phyloP scores from a whole-genome alignment of 2,797 vertebrate genomes.

The Eulemur mongoz region DNA sequence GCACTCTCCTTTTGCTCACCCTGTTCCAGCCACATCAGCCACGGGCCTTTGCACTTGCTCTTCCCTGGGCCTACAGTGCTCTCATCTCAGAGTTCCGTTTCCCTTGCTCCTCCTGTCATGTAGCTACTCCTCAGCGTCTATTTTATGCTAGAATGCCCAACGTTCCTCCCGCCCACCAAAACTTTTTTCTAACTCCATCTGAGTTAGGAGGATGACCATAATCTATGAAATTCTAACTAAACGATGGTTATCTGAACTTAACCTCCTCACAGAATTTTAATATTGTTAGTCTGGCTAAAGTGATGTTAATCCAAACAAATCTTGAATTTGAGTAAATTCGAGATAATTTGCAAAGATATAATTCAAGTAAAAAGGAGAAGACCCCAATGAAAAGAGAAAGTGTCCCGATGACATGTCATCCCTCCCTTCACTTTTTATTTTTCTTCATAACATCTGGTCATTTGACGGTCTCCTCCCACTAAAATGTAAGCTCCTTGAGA shows the following conservation, averaged over 20 bases:
- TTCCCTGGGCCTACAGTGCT: neutral
- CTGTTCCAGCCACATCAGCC: neutral
- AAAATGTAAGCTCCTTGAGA: slow-evolving; percentile 30
- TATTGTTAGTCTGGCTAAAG: neutral
- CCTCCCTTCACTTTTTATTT: neutral
- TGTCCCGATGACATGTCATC: neutral
- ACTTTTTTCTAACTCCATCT: neutral
- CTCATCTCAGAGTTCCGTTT: neutral
- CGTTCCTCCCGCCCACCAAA: neutral
- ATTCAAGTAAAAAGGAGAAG: neutral
- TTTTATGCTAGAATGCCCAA: neutral
- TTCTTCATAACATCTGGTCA: neutral
- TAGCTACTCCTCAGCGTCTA: neutral
- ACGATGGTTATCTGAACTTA: neutral
- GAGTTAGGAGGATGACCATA: neutral
- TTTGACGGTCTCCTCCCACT: neutral
- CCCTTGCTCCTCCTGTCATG: neutral
- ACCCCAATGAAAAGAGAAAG: neutral
- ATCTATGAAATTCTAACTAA: neutral
- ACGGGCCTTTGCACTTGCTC: neutral
- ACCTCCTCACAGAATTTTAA: neutral
- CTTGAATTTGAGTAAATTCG: neutral
- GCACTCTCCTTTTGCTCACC: neutral
- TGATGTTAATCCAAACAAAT: neutral
- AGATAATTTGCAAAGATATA: neutral